phyloP scores from a whole-genome alignment of 2,888 invertebrate species.

The Xestia rhomboidea region DNA sequence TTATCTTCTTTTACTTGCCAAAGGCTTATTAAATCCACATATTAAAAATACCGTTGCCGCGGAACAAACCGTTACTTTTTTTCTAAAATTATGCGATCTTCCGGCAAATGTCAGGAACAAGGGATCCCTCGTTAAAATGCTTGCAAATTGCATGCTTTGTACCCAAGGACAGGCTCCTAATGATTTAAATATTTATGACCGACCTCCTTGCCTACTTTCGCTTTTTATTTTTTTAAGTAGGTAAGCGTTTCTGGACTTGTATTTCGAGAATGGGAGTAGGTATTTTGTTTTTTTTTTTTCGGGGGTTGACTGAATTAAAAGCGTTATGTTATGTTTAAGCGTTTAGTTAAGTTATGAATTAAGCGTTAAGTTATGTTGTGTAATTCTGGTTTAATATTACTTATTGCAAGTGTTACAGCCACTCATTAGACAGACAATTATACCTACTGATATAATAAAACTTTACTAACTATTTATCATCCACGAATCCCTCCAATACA shows the following conservation, averaged over 20 bases:
- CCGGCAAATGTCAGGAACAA: constrained; percentile 15
- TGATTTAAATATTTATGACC: constrained; percentile 48
- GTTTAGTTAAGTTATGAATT: too few species aligned
- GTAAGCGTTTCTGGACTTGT: background rate
- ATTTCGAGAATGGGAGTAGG: background rate
- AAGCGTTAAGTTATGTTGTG: background rate
- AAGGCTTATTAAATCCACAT: background rate
- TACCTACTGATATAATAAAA: background rate
- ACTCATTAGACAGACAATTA: background rate
- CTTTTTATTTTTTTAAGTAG: background rate
- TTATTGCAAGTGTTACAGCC: background rate
- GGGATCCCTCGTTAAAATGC: constrained; percentile 41
- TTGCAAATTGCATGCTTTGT: constrained; percentile 43
- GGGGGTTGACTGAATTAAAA: background rate
- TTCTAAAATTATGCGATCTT: constrained; percentile 2
- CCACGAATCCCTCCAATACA: background rate
- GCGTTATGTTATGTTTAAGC: too few species aligned
- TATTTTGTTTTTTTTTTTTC: background rate
- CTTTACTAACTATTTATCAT: background rate
- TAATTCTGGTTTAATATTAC: background rate
- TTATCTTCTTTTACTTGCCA: background rate
- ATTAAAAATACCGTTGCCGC: background rate
- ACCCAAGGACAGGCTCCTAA: constrained; percentile 24
- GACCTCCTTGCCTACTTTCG: constrained; percentile 22
- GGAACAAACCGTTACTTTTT: constrained; percentile 1